These are phyloP conservation scores for Tiaroga cobitis DNA, from an alignment of 2,797 vertebrate genomes.

Conservation along the genomic window DNA sequence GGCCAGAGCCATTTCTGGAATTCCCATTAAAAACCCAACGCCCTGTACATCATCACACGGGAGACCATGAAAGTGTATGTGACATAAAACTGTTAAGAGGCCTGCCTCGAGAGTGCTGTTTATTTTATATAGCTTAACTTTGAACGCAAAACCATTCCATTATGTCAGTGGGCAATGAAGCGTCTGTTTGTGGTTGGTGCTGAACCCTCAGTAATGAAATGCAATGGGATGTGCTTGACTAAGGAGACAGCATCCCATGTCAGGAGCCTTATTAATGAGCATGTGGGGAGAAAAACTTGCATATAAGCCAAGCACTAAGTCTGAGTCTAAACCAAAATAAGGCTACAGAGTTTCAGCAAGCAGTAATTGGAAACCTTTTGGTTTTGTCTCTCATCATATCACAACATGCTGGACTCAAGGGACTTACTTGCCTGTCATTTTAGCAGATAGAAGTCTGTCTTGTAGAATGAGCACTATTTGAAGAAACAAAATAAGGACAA, in stretches of 20 bases:
- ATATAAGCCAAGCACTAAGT: background rate
- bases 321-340: slow-evolving; percentile 19
- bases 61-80: slow-evolving; percentile 2
- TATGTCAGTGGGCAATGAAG: background rate
- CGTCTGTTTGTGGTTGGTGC: slow-evolving; percentile 15
- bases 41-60: background rate
- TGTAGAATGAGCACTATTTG: slow-evolving; percentile 19
- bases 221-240: slow-evolving; percentile 14
- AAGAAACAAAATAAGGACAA: background rate
- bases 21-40: slow-evolving; percentile 6
- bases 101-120: slow-evolving; percentile 18
- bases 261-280: slow-evolving; percentile 24
- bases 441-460: slow-evolving; percentile 19
- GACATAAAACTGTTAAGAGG: slow-evolving; percentile 26
- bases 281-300: background rate
- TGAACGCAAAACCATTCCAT: slow-evolving; percentile 25
- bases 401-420: background rate
- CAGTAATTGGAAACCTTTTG: slow-evolving; percentile 31
- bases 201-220: slow-evolving; percentile 26
- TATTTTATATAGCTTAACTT: slow-evolving; percentile 37
- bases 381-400: slow-evolving; percentile 18
- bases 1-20: background rate
- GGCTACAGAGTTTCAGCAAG: background rate
- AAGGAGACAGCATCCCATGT: slow-evolving; percentile 25
- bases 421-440: background rate